Conservation (phyloP, 2,797 vertebrate species). For the Aplochiton taeniatus region DNA sequence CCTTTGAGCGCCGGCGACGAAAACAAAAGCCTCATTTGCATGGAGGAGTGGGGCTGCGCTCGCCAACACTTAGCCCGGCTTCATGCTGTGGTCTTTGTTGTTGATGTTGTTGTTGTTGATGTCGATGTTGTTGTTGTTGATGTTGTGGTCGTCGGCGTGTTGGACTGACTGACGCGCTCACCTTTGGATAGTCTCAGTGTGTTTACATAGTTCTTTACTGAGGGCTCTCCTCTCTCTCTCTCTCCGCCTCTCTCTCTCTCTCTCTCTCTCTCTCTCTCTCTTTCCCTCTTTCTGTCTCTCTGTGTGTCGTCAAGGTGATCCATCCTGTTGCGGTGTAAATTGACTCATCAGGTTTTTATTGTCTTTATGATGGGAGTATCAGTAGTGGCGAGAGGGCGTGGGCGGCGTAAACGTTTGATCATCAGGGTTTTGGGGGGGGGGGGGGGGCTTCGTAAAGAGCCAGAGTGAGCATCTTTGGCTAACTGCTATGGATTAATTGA, state of each 20-base stretch:
- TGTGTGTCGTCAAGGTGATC: neutral
- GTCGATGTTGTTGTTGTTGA: no score
- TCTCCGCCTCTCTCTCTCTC: neutral
- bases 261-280: neutral
- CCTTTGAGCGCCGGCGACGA: no score
- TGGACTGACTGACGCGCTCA: no score
- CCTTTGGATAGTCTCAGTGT: no score
- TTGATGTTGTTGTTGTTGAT: no score
- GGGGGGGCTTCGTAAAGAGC: slow-evolving; percentile 45
- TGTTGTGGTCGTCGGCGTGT: no score
- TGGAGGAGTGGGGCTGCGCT: no score
- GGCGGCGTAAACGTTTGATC: slow-evolving; percentile 37
- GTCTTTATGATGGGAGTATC: slow-evolving; percentile 15
- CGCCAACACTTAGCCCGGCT: no score
- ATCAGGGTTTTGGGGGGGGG: slow-evolving; percentile 30
- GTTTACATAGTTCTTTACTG: no score
- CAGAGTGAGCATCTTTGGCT: slow-evolving; percentile 66
- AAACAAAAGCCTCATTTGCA: no score
- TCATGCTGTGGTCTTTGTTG: no score
- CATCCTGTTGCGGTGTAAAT: slow-evolving; percentile 19
- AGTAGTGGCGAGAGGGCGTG: slow-evolving; percentile 6
- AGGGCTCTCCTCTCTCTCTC: neutral
- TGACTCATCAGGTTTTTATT: slow-evolving; percentile 16
- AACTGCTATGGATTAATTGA: slow-evolving; percentile 80
- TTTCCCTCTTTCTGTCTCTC: neutral